A percentile compares a stretch with the other conserved stretches of the same genome.
Evolutionary conservation across 1,140 invertebrate species (phyloP).

Genomic region (Pachyrhynchus sulphureomaculatus): DNA sequence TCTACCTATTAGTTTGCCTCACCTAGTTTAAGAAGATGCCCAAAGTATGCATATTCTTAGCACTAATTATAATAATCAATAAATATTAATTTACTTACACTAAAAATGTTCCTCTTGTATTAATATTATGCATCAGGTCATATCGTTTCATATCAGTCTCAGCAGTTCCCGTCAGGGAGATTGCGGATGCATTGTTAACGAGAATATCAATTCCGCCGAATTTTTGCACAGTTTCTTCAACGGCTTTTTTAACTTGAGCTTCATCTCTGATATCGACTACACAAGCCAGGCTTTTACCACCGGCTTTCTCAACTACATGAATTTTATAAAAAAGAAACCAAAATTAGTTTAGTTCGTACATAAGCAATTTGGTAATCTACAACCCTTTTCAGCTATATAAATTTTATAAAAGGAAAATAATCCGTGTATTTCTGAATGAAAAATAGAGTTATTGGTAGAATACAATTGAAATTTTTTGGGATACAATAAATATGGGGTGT

Average conservation of each 20-base stretch:
- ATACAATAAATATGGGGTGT: too few species aligned
- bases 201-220: slow-evolving; percentile 97
- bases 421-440: too few species aligned
- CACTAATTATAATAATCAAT: background rate
- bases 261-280: slow-evolving; percentile 94
- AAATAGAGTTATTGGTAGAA: too few species aligned
- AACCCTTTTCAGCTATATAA: too few species aligned
- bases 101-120: slow-evolving; percentile 89
- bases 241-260: slow-evolving; percentile 76
- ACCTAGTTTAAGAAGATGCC: too few species aligned
- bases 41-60: background rate
- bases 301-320: slow-evolving; percentile 81
- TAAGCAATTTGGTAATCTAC: too few species aligned
- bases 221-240: slow-evolving; percentile 82
- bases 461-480: too few species aligned
- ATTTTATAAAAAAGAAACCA: background rate
- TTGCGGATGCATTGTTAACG: slow-evolving; percentile 97
- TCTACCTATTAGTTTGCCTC: too few species aligned
- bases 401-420: too few species aligned
- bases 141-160: slow-evolving; percentile 94
- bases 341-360: background rate
- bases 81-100: slow-evolving; percentile 61
- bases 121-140: slow-evolving; percentile 91
- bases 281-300: slow-evolving; percentile 89
- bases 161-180: slow-evolving; percentile 83